Percentiles rank a stretch among this genome's conserved stretches.
These are phyloP conservation scores for Bergia puertoricense DNA, from an alignment of 92 coral and sea anemone genomes.

Conservation along the genomic window DNA sequence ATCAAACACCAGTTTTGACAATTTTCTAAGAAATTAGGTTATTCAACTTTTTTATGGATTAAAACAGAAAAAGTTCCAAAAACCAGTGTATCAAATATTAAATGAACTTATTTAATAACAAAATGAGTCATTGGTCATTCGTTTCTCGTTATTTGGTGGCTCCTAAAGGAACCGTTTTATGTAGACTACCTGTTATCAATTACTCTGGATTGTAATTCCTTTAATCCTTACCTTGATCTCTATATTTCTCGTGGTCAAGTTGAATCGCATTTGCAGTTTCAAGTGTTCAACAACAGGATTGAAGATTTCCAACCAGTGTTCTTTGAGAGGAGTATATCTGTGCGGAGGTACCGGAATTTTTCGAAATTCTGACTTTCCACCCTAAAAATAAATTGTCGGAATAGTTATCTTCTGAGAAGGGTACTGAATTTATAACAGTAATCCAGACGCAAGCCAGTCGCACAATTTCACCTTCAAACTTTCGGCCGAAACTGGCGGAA, in stretches of 20 bases:
- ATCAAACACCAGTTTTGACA: too few relatives aligned
- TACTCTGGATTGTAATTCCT: not conserved
- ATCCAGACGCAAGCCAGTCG: not conserved
- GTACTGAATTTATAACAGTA: not conserved
- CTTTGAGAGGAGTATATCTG: slow-evolving; percentile 92
- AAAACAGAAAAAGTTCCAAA: too few relatives aligned
- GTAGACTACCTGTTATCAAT: too few relatives aligned
- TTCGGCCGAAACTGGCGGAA: slow-evolving; percentile 90
- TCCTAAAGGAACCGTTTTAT: too few relatives aligned
- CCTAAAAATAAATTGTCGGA: slow-evolving; percentile 44
- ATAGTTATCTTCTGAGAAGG: not conserved
- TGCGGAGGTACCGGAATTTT: slow-evolving; percentile 95
- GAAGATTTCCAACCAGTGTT: slow-evolving; percentile 93
- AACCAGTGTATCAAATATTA: too few relatives aligned
- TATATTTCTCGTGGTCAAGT: slow-evolving; percentile 82
- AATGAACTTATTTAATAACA: too few relatives aligned
- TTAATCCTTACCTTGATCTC: slow-evolving; percentile 76
- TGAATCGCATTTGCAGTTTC: slow-evolving; percentile 94
- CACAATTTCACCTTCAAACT: slow-evolving; percentile 69
- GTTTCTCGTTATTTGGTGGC: not conserved
- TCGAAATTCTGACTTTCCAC: slow-evolving; percentile 81
- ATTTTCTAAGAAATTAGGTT: too few relatives aligned
- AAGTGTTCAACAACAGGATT: slow-evolving; percentile 94
- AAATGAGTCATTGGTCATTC: too few relatives aligned
- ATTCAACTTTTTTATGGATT: too few relatives aligned